Evolutionary conservation across 2,797 vertebrate genomes (phyloP), one percentile per base, ranked within the genome.

Genomic region (Galagoides demidoff): DNA sequence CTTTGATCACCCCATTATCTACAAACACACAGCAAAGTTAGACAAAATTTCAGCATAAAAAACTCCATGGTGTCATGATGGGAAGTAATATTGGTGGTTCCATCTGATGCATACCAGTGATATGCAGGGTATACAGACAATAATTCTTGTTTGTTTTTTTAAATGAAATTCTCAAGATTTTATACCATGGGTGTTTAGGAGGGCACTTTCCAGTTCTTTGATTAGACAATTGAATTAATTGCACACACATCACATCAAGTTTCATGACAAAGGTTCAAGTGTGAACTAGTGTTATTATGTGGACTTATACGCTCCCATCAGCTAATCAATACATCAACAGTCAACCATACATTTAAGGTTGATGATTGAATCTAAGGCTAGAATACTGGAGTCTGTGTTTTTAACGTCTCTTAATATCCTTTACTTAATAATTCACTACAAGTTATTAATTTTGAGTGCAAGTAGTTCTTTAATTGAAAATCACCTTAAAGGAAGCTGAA

Each of bases 401-500:
- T 82, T 74, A 68, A 71, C 13, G 45, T 79, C 59, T 61, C 70
- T 83, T 68, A 73, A n/a, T 86, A 71, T 82, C 17, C 23, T 86
- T 90, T 86, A 78, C 16, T 66, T 90, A 90, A 59, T 31, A 77
- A 84, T 55, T 87, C 7, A 59, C 39, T 87, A 37, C 7, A 77
- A 43, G 19, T 83, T 94, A 73, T 14, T 34, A 76, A 79, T 49
- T n/a, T n/a, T 87, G 85, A 85, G 8, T 85, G 81, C 64, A 84
- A 76, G 70, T 76, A 83, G 77, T 89, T 85, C 43, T 95, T 86
- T 63, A 90, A 9, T 9, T 82, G 45, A 79, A 95, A 86, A 29
- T 55, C 29, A 31, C 57, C 29, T 55, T 73, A 23, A 17, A 94
- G 73, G 8, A 85, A 77, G 0, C 45, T 52, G 39, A 86, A 87